Conservation (phyloP, 2,113 vertebrate species). For the Hystrix brachyura region DNA sequence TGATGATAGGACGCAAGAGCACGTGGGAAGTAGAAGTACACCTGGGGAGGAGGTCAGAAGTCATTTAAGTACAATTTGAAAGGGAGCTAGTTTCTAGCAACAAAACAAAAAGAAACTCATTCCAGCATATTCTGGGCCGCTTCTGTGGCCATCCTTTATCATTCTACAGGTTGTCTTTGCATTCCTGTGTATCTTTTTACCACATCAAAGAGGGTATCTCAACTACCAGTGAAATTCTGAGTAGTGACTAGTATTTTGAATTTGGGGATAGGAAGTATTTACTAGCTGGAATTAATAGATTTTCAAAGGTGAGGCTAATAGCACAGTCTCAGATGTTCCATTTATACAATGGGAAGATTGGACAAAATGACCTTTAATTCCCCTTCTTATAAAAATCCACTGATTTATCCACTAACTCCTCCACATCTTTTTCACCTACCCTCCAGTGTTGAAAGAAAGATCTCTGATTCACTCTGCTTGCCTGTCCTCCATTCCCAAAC, state of each 20-base stretch:
- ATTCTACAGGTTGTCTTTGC: not conserved
- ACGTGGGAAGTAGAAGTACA: not conserved
- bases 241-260: not conserved
- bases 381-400: constrained; percentile 28
- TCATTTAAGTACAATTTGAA: not conserved
- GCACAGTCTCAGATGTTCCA: not conserved
- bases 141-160: constrained; percentile 10
- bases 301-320: not conserved
- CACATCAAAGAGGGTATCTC: not conserved
- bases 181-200: not conserved
- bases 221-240: not conserved
- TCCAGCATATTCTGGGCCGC: not conserved
- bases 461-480: not conserved
- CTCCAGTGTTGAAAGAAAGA: not conserved
- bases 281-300: not conserved
- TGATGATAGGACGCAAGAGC: not conserved
- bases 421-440: not conserved
- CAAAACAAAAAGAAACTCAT: not conserved
- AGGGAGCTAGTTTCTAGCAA: not conserved
- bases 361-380: not conserved
- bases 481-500: not conserved
- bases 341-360: not conserved
- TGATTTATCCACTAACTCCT: not conserved
- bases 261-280: constrained; percentile 6
- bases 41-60: not conserved